Evolutionary conservation across 2,888 invertebrate genomes (phyloP).

Genomic region (Drosophila kokeensis): DNA sequence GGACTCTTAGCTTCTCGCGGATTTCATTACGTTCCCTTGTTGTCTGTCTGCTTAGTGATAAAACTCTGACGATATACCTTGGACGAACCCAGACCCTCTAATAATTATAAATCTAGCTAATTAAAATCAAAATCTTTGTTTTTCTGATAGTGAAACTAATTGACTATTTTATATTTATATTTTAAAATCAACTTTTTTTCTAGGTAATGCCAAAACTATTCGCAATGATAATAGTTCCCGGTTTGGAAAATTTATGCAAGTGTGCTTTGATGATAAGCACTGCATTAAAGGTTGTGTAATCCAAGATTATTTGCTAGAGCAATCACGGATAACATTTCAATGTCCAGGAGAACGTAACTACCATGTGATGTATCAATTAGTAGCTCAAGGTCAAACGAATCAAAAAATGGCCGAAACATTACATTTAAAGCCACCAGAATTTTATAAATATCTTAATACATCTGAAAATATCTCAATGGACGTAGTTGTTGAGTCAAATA

Average conservation of each 20-base stretch:
- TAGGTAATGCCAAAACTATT: slow-evolving; percentile 96
- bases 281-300: slow-evolving; percentile 96
- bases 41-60: too few relatives aligned
- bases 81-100: too few relatives aligned
- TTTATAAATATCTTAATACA: slow-evolving; percentile 93
- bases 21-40: too few relatives aligned
- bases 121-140: neutral
- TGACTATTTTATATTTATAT: too few relatives aligned
- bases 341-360: slow-evolving; percentile 95
- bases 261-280: slow-evolving; percentile 94
- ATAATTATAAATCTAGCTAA: too few relatives aligned
- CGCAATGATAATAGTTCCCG: slow-evolving; percentile 96
- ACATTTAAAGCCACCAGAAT: slow-evolving; percentile 90
- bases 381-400: slow-evolving; percentile 93
- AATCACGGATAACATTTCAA: slow-evolving; percentile 95
- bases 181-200: slow-evolving; percentile 14
- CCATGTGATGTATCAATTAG: slow-evolving; percentile 96
- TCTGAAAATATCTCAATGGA: slow-evolving; percentile 90
- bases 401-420: slow-evolving; percentile 90
- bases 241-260: slow-evolving; percentile 98
- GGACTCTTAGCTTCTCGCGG: too few relatives aligned
- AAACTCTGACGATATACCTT: neutral
- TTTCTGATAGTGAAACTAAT: neutral
- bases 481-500: slow-evolving; percentile 88
- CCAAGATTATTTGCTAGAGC: slow-evolving; percentile 95